Base-by-base conservation (phyloP, 1,140 invertebrate species). In the Ips typographus region DNA sequence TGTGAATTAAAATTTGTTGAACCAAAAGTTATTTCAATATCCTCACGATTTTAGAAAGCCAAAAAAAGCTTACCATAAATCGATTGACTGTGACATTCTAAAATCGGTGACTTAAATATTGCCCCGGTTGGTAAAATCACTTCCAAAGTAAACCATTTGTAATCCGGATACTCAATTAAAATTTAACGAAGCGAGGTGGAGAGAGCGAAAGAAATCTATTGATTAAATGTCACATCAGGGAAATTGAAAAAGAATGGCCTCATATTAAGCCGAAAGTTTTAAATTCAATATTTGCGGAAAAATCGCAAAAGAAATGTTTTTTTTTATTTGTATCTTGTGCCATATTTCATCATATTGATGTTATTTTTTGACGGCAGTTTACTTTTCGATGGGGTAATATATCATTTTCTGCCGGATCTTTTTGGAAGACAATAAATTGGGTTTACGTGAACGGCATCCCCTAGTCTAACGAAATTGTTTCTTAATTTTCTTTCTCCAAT, bases 91-190 rank as follows among this genome's bases (percentile, higher is more conserved):
- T 22, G 22, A 22, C 22, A 22, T 22, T 22, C 22, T 22, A 49
- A 49, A 1, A 6, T 49, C 44, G 44, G 44, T 49, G 44, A 49
- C 44, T 49, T 49, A 49, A 49, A 22, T 22, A 22, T 22, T 22
- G 22, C 22, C 49, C 49, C 6, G 2, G 3, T 38, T 40, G 40
- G 51, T 56, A 65, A 65, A 65, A 43, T 56, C 7, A 43, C 4
- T 42, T 65, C 42, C 40, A 36, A 42, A 65, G 42, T 66, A 58
- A 59, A 58, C 49, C 65, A 59, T 66, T 65, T 59, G 65, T 66
- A 58, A 66, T 59, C 55, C 64, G 53, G 44, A 49, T 59, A 66
- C 36, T 40, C 65, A 66, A 66, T 66, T 66, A 66, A 66, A 66
- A 44, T 58, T 59, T 56, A 66, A 58, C 65, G 65, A 51, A 59